Percentiles rank a stretch among this genome's conserved stretches.
These are phyloP conservation scores for Darevskia mixta DNA, from an alignment of 2,797 vertebrate species.

Conservation along the genomic window DNA sequence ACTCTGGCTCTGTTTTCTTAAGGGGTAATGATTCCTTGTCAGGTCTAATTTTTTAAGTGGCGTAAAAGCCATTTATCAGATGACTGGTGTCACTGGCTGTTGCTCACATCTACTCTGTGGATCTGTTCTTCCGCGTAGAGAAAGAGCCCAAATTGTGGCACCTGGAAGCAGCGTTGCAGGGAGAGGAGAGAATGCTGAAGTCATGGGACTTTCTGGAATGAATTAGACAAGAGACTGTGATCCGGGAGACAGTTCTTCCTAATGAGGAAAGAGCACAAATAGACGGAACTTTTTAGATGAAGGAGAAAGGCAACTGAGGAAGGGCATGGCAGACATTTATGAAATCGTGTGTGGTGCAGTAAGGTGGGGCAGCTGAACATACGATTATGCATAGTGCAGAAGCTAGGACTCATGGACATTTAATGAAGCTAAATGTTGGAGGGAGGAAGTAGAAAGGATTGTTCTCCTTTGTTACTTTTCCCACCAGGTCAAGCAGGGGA, in stretches of 20 bases:
- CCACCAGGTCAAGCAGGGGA: too few species aligned
- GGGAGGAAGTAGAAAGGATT: too few species aligned
- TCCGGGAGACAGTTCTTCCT: neutral
- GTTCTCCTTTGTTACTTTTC: too few species aligned
- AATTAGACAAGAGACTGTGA: neutral
- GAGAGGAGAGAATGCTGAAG: neutral
- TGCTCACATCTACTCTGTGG: constrained; percentile 28
- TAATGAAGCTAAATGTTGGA: neutral
- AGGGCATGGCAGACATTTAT: neutral
- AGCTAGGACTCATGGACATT: too few species aligned
- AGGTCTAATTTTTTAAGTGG: constrained; percentile 52
- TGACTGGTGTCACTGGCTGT: constrained; percentile 58
- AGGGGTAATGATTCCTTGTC: constrained; percentile 61
- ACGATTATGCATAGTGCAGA: too few species aligned
- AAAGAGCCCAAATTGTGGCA: constrained; percentile 33
- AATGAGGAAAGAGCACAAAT: neutral
- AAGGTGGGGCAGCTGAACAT: too few species aligned
- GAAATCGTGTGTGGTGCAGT: neutral
- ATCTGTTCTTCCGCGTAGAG: constrained; percentile 15
- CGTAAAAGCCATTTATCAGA: constrained; percentile 66
- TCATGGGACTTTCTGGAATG: neutral
- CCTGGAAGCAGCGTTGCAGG: neutral
- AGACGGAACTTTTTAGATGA: rapidly evolving
- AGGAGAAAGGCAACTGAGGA: neutral
- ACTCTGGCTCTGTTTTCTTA: constrained; percentile 40